phyloP scores from a whole-genome alignment of 2,888 invertebrate species.

The Smittia sp. region DNA sequence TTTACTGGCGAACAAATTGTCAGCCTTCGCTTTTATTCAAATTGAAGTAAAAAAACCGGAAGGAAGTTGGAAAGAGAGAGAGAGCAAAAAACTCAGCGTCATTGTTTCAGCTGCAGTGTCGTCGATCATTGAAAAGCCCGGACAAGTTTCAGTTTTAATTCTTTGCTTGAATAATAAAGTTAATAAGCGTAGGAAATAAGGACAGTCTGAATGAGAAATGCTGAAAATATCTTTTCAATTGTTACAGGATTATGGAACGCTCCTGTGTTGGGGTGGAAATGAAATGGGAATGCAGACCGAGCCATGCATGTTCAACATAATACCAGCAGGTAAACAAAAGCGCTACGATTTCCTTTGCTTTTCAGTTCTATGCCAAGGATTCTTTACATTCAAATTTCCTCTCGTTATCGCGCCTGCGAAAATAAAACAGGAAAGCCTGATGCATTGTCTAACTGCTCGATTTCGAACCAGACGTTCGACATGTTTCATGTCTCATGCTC shows the following conservation, averaged over 20 bases:
- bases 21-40: not conserved
- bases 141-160: no score
- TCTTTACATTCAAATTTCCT: slow-evolving; percentile 10
- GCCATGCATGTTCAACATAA: slow-evolving; percentile 71
- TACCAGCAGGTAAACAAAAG: slow-evolving; percentile 62
- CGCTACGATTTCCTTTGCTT: not conserved
- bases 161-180: no score
- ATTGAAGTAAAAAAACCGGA: not conserved
- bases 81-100: no score
- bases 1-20: no score
- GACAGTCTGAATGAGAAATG: not conserved
- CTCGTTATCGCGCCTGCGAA: not conserved
- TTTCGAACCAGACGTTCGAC: slow-evolving; percentile 70
- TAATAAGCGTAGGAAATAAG: no score
- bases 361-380: no score
- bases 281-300: slow-evolving; percentile 69
- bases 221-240: slow-evolving; percentile 6
- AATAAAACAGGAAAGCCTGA: slow-evolving; percentile 66
- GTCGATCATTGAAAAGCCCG: no score
- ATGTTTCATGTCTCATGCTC: slow-evolving; percentile 70
- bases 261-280: slow-evolving; percentile 72
- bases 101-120: no score
- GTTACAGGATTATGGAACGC: slow-evolving; percentile 65
- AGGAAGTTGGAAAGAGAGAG: not conserved
- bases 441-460: slow-evolving; percentile 68